Evolutionary conservation across 2,113 vertebrate genomes (phyloP).

Genomic region (Tretioscincus oriximinensis): DNA sequence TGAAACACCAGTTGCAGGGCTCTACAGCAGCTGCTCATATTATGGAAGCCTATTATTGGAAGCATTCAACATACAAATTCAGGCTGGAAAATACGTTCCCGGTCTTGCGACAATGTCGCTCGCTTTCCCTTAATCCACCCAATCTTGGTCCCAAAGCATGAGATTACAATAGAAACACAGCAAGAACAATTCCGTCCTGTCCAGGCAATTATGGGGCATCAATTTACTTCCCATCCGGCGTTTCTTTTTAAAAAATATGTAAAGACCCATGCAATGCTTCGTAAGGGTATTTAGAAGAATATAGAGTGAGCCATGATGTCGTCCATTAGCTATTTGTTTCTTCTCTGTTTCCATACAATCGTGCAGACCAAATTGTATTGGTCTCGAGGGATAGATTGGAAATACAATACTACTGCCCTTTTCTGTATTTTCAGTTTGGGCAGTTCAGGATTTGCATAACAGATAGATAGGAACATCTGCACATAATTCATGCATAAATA

Average conservation of each 20-base stretch:
- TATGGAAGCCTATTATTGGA: conserved; percentile 35
- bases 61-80: conserved; percentile 22
- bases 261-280: neutral
- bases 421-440: too few species aligned
- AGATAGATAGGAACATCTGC: neutral
- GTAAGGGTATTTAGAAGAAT: neutral
- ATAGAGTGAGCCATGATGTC: neutral
- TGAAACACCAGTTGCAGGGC: conserved; percentile 17
- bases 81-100: conserved; percentile 16
- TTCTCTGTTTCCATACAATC: conserved; percentile 23
- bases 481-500: too few species aligned
- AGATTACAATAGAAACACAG: conserved; percentile 3
- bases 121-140: neutral
- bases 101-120: neutral
- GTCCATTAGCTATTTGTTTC: neutral
- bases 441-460: neutral
- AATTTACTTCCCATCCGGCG: neutral
- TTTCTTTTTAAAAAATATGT: neutral
- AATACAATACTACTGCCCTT: neutral
- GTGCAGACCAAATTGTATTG: neutral
- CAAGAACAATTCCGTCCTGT: neutral
- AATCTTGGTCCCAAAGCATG: neutral
- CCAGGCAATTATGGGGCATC: neutral
- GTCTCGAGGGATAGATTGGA: conserved; percentile 1
- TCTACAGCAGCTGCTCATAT: conserved; percentile 35